phyloP scores from a whole-genome alignment of 64 coral and sea anemone species.

The Actinia equina region DNA sequence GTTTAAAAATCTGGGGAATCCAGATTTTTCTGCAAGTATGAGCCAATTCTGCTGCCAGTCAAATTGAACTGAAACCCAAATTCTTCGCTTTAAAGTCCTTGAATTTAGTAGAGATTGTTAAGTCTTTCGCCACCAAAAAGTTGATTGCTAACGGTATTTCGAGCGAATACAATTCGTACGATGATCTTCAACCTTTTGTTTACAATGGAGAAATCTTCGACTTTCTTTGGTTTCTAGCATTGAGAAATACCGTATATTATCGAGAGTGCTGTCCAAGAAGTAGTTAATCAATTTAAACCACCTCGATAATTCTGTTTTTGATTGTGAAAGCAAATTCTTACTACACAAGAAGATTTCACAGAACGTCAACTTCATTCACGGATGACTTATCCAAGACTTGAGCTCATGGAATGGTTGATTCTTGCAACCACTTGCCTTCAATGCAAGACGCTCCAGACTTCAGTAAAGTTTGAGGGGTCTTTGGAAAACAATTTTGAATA shows the following conservation, averaged over 20 bases:
- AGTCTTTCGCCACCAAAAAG: neutral
- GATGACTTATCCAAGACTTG: neutral
- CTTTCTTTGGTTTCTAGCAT: neutral
- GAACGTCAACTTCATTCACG: neutral
- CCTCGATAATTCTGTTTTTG: neutral
- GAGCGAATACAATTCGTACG: neutral
- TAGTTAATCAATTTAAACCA: neutral
- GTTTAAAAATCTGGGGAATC: too few species aligned
- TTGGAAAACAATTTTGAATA: neutral
- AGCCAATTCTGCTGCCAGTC: neutral
- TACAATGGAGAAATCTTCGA: neutral
- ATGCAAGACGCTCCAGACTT: neutral
- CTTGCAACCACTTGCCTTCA: neutral
- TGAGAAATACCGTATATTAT: neutral
- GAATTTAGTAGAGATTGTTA: neutral
- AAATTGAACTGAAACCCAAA: neutral
- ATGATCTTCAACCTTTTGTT: neutral
- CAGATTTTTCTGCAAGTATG: too few species aligned
- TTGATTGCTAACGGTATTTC: neutral
- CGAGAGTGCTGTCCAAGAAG: neutral
- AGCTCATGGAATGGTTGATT: neutral
- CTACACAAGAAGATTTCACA: neutral
- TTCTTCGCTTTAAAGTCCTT: neutral
- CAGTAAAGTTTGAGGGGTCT: neutral
- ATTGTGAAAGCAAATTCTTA: neutral